Conservation (phyloP, 2,113 vertebrate genomes). For the Hoplias malabaricus region DNA sequence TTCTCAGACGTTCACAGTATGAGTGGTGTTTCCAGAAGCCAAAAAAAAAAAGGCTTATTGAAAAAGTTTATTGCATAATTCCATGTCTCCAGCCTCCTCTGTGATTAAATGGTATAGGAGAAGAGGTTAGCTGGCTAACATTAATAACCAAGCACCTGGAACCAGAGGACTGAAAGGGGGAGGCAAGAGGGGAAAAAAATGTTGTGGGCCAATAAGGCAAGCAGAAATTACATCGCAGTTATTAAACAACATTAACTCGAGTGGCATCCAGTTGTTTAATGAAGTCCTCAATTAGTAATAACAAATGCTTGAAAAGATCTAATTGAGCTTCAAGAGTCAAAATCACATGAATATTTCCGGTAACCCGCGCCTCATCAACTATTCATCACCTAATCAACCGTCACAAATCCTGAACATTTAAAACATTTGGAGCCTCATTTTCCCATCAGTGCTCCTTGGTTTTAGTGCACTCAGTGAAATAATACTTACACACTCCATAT, state of each 20-base stretch:
- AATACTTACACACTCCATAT: constrained; percentile 9
- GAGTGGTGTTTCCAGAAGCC: constrained; percentile 4
- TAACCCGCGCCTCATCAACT: constrained; percentile 48
- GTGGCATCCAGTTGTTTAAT: constrained; percentile 48
- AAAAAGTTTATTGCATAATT: not conserved
- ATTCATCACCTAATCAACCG: constrained; percentile 49
- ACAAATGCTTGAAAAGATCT: constrained; percentile 52
- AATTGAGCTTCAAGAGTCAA: constrained; percentile 47
- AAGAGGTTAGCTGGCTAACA: not conserved
- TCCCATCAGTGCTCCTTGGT: constrained; percentile 6
- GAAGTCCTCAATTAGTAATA: constrained; percentile 58
- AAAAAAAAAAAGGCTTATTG: constrained; percentile 1
- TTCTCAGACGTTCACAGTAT: not conserved
- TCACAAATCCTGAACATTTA: constrained; percentile 34
- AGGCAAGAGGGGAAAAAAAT: not conserved
- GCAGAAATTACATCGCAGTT: constrained; percentile 44
- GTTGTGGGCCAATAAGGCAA: constrained; percentile 9
- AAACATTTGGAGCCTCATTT: constrained; percentile 27
- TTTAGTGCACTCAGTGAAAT: constrained; percentile 25
- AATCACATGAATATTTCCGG: constrained; percentile 52
- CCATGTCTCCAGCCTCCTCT: not conserved
- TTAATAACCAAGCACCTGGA: constrained; percentile 1
- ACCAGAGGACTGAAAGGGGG: not conserved
- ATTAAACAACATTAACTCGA: constrained; percentile 60
- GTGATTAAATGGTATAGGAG: not conserved